phyloP scores from a whole-genome alignment of 2,888 invertebrate species.

The Rutpela maculata region DNA sequence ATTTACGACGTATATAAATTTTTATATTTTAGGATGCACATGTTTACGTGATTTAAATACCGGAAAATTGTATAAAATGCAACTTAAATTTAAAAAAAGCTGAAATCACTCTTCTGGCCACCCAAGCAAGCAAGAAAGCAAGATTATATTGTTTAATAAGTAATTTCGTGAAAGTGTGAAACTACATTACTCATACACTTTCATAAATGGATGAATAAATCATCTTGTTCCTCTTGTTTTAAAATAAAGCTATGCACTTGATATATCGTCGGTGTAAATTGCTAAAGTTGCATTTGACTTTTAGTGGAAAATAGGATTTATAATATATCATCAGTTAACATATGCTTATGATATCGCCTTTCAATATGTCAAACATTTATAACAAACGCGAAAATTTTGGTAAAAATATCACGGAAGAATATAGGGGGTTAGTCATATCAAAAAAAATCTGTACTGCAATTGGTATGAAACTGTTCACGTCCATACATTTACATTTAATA shows the following conservation, averaged over 20 bases:
- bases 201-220: slow-evolving; percentile 7
- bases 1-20: background rate
- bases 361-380: too few species aligned
- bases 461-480: too few species aligned
- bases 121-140: background rate
- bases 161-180: background rate
- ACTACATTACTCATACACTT: background rate
- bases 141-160: background rate
- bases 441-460: too few species aligned
- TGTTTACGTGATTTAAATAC: background rate
- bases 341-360: too few species aligned
- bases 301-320: too few species aligned
- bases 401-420: too few species aligned
- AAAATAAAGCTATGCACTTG: background rate
- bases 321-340: too few species aligned
- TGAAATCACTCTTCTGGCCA: background rate
- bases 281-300: background rate
- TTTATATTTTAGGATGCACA: background rate
- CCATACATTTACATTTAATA: too few species aligned
- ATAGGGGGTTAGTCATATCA: too few species aligned
- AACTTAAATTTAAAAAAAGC: background rate
- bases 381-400: too few species aligned
- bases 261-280: background rate
- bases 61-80: background rate
- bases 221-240: background rate